Evolutionary conservation across 2,797 vertebrate genomes (phyloP).

Genomic region (Cottoperca gobio): DNA sequence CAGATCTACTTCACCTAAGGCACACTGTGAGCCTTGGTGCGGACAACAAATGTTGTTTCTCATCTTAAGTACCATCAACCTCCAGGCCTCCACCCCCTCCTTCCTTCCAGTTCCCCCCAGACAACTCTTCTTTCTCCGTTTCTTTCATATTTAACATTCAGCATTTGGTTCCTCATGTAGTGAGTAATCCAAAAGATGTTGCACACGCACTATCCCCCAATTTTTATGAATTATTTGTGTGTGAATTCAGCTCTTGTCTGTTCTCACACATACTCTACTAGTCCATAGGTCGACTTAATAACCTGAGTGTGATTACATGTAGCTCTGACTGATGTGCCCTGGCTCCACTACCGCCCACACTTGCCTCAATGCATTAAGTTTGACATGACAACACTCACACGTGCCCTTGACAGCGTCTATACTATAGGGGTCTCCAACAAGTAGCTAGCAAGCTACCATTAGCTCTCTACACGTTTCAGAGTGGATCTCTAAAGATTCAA

Average conservation of each 20-base stretch:
- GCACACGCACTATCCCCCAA: not conserved
- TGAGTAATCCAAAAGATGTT: not conserved
- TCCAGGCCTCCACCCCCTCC: conserved; percentile 18
- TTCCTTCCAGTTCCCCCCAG: not conserved
- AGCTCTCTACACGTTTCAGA: too few relatives aligned
- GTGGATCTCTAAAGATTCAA: too few relatives aligned
- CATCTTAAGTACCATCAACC: conserved; percentile 28
- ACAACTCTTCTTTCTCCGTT: not conserved
- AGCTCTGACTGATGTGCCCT: conserved; percentile 36
- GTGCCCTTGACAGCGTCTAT: conserved; percentile 44
- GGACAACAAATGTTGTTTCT: conserved; percentile 33
- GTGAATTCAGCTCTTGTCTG: not conserved
- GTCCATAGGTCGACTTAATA: conserved; percentile 11
- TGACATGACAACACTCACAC: conserved; percentile 45
- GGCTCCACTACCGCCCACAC: conserved; percentile 51
- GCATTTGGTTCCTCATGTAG: too few relatives aligned
- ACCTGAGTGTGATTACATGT: conserved; percentile 28
- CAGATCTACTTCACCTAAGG: conserved; percentile 29
- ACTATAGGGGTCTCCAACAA: not conserved
- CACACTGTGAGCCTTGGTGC: conserved; percentile 13
- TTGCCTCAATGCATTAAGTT: conserved; percentile 62
- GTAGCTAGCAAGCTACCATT: too few relatives aligned
- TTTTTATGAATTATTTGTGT: not conserved
- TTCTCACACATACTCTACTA: not conserved
- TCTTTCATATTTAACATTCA: not conserved